Evolutionary conservation across 2,888 invertebrate species (phyloP).

Genomic region (Ichneumoninae sp.): DNA sequence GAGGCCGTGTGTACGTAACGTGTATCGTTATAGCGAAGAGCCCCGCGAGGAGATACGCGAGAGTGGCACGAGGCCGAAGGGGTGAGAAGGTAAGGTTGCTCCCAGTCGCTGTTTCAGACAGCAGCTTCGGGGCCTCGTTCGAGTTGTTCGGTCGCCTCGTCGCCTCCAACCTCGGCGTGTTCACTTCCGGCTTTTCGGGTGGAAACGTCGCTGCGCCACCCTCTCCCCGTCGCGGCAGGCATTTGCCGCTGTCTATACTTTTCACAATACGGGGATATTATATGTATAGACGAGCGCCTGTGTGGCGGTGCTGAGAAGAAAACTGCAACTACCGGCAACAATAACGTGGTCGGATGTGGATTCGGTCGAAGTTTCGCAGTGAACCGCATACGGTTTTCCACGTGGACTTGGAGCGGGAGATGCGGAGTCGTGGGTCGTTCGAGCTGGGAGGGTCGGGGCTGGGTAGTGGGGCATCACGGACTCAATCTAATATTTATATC

Average conservation of each 20-base stretch:
- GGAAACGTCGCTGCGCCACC: neutral
- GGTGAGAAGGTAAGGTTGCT: conserved; percentile 7
- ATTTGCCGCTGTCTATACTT: neutral
- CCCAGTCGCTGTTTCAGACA: conserved; percentile 64
- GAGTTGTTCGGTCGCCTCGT: conserved; percentile 60
- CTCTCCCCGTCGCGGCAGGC: neutral
- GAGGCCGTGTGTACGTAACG: conserved; percentile 10
- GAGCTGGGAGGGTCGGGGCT: too few relatives aligned
- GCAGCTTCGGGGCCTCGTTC: conserved; percentile 57
- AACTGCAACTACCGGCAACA: neutral
- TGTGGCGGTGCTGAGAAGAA: conserved; percentile 1
- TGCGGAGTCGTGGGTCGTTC: too few relatives aligned
- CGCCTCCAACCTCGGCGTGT: conserved; percentile 37
- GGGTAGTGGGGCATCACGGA: too few relatives aligned
- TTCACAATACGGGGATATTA: neutral
- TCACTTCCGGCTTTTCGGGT: conserved; percentile 49
- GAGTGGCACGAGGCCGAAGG: conserved; percentile 12
- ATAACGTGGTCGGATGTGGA: neutral
- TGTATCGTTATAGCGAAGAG: conserved; percentile 5
- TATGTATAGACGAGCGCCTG: neutral
- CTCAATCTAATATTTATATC: too few relatives aligned
- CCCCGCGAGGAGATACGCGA: neutral
- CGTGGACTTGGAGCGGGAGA: too few relatives aligned
- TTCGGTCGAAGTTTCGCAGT: too few relatives aligned
- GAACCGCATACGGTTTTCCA: too few relatives aligned